These are phyloP conservation scores for Corydoras maculifer DNA, from an alignment of 2,113 vertebrate genomes.

Conservation along the genomic window DNA sequence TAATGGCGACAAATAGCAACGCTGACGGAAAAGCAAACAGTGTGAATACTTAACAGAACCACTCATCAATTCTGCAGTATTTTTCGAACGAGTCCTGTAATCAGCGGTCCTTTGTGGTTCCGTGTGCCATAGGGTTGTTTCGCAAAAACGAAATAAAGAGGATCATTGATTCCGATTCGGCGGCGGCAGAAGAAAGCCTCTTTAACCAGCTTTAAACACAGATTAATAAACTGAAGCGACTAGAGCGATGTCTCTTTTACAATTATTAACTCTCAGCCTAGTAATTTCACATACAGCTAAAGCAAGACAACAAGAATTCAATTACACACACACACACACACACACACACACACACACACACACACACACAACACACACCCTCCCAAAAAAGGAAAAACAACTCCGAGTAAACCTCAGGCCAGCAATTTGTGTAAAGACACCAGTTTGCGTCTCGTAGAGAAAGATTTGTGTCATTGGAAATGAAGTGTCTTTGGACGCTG, in stretches of 20 bases:
- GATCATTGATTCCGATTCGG: background rate
- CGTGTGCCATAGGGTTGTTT: background rate
- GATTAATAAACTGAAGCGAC: conserved; percentile 74
- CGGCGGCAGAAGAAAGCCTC: conserved; percentile 3
- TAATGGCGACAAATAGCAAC: conserved; percentile 50
- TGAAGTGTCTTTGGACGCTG: conserved; percentile 89
- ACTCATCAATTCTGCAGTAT: background rate
- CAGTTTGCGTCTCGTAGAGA: conserved; percentile 76
- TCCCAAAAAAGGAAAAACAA: conserved; percentile 48
- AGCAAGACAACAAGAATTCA: conserved; percentile 83
- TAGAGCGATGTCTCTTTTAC: conserved; percentile 85
- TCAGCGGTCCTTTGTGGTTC: background rate
- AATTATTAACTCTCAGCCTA: conserved; percentile 92
- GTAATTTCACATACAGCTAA: conserved; percentile 79
- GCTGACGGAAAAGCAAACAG: conserved; percentile 46
- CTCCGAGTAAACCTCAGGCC: conserved; percentile 69
- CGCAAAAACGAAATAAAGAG: background rate
- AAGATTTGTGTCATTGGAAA: conserved; percentile 87
- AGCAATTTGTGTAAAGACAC: conserved; percentile 79
- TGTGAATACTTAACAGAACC: conserved; percentile 38
- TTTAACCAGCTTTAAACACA: conserved; percentile 63
- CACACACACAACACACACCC: background rate
- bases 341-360: conserved; percentile 46
- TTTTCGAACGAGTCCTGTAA: conserved; percentile 10
- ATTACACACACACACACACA: conserved; percentile 57